Conservation (phyloP, 2,113 vertebrate genomes). For the Canis aureus region DNA sequence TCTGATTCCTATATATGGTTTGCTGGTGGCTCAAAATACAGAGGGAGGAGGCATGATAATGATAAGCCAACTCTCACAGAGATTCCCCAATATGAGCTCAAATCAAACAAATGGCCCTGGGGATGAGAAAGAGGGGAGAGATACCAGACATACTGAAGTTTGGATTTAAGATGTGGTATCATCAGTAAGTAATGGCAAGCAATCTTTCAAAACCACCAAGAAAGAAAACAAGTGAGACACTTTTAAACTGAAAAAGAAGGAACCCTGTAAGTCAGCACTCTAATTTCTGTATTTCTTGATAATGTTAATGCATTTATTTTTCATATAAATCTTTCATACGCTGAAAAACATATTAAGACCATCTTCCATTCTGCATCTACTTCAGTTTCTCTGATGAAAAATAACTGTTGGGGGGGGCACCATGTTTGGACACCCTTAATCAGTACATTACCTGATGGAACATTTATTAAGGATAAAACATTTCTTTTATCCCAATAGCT, state of each 20-base stretch:
- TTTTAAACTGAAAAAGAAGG: background rate
- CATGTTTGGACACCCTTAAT: constrained; percentile 71
- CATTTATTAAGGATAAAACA: constrained; percentile 80
- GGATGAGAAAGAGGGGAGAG: background rate
- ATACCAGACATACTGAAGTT: background rate
- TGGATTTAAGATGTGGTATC: background rate
- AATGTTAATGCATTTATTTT: constrained; percentile 20
- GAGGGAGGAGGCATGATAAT: background rate
- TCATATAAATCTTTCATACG: constrained; percentile 23
- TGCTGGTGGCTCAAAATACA: background rate
- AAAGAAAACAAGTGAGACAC: background rate
- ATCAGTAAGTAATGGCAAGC: background rate
- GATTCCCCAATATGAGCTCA: background rate
- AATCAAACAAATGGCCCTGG: background rate
- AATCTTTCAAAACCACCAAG: background rate
- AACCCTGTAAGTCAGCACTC: background rate
- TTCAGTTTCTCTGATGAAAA: constrained; percentile 72
- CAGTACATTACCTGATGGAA: constrained; percentile 76
- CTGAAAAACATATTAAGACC: background rate
- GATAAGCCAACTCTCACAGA: background rate
- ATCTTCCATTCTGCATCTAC: background rate
- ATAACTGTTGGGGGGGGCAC: constrained; percentile 57
- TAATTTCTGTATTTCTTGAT: constrained; percentile 28
- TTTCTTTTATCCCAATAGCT: constrained; percentile 79
- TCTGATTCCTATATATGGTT: background rate